Base-by-base conservation (phyloP, 30 jellyfish, hydroid and myxozoan genomes). In the Aurelia aurita region DNA sequence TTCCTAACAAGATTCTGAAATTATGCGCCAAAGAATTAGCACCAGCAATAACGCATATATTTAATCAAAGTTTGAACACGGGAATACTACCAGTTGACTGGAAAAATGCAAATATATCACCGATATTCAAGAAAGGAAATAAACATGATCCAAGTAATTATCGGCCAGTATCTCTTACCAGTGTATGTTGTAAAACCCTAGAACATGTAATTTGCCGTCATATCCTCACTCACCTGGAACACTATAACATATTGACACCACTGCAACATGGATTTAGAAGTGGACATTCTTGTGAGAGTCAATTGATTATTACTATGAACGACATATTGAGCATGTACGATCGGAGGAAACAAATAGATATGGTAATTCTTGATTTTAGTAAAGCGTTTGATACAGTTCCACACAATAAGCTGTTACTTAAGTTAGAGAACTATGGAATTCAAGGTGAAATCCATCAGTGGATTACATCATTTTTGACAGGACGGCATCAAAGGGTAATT, bases 251-350 rank as follows among this genome's bases (percentile, higher is more conserved):
- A 14, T 23, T 78, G 34, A 59, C 84, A 23, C 66, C 28, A 5
- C 60, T 18, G 53, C 68, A 78, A 29, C 89, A 78, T 78, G 89
- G 89, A 78, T 78, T 78, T 62, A 59, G 89, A 60, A 32, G 46
- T 18, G 47, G 69, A 25, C 84, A 44, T 32, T 78, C 89, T 51
- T 78, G 82, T 78, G 84, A 78, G 84, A 78, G 64, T 31, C 82
- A 78, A 31, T 60, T 47, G 45, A 75, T 75, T n/a, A 54, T n/a
- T 18, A 75, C 77, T 12, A 75, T 75, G 29, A 51, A 74, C 29
- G 86, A 74, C 74, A 46, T 74, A 8, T 7, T 20, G 47, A 49
- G 44, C 18, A 20, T 11, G 49, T 21, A 18, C 13, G 80, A 74
- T 28, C 11, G 21, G 21, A 43, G 79, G 25, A n/a, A 74, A 15